Evolutionary conservation across 2,113 vertebrate species (phyloP).

Genomic region (Sinocyclocheilus rhinocerous): DNA sequence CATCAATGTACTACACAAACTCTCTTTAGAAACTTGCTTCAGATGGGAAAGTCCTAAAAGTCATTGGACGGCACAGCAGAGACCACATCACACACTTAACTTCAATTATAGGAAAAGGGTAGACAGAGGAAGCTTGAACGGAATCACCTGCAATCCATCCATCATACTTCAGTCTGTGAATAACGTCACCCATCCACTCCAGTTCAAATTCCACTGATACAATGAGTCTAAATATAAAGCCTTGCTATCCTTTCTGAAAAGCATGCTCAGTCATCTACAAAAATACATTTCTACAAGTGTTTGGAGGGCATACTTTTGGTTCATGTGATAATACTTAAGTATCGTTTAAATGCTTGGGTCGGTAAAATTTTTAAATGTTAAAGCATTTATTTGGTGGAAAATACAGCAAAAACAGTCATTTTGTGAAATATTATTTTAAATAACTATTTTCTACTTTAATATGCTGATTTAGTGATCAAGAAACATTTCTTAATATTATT

Average conservation of each 20-base stretch:
- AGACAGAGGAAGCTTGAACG: conserved; percentile 1
- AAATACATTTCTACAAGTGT: conserved; percentile 17
- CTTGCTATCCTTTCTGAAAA: neutral
- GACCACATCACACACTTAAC: neutral
- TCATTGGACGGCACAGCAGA: neutral
- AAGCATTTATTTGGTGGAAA: neutral
- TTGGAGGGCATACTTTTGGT: neutral
- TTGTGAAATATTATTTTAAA: neutral
- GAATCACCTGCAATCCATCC: conserved; percentile 13
- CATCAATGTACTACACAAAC: neutral
- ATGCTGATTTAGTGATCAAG: neutral
- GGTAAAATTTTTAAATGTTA: neutral
- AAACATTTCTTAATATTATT: neutral
- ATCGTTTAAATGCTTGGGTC: neutral
- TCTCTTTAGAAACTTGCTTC: neutral
- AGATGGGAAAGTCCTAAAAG: neutral
- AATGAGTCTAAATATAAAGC: conserved; percentile 30
- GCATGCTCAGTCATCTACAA: neutral
- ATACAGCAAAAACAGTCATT: neutral
- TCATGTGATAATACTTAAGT: neutral
- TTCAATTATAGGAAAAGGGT: neutral
- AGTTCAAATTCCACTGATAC: conserved; percentile 24
- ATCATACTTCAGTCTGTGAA: conserved; percentile 23
- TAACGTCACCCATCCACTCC: conserved; percentile 12
- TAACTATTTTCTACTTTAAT: neutral